Evolutionary conservation across 2,888 invertebrate genomes (phyloP), one percentile per base, ranked within the genome.

Genomic region (Cantharis nigra): DNA sequence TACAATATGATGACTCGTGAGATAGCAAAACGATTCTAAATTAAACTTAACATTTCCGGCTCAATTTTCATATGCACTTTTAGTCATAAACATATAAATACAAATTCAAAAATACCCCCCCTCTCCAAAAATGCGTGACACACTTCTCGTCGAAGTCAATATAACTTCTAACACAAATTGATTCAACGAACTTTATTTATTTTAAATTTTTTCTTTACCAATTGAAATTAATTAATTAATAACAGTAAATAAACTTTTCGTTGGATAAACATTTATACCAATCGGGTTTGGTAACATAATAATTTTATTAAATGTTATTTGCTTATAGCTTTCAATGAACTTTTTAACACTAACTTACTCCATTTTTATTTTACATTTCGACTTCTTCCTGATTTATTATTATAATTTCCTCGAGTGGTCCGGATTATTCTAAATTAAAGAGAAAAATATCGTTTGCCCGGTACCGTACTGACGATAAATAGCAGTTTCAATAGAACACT

Each of bases 11-110:
- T 49, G 49, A 49, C 49, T 49, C 23, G 18, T 71, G n/a, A 28
- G 63, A 63, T 23, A 73, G 64, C 28, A 33, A 49, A 49, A 67
- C 10, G 49, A 49, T 26, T 69, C 72, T 73, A 73, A 67, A 69
- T 73, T 69, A 69, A 69, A 69, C 72, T 33, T 16, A 71, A 73
- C 72, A 62, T 73, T 73, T 73, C 72, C 72, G 72, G 72, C 72
- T 73, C 69, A 18, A 65, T 73, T 73, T 73, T 69, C 67, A 26
- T 49, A 49, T 62, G 49, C 65, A 67, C 65, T 67, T 67, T 67
- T 26, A 67, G 65, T 67, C 65, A 67, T 26, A n/a, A 14, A 26
- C 23, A 67, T 67, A 67, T 67, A 67, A 67, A 67, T 67, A 67
- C 26, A 20, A 26, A 23, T 67, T 26, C 26, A 4, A 67, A 67